phyloP scores from a whole-genome alignment of 2,113 vertebrate species.

The Bos indicus region DNA sequence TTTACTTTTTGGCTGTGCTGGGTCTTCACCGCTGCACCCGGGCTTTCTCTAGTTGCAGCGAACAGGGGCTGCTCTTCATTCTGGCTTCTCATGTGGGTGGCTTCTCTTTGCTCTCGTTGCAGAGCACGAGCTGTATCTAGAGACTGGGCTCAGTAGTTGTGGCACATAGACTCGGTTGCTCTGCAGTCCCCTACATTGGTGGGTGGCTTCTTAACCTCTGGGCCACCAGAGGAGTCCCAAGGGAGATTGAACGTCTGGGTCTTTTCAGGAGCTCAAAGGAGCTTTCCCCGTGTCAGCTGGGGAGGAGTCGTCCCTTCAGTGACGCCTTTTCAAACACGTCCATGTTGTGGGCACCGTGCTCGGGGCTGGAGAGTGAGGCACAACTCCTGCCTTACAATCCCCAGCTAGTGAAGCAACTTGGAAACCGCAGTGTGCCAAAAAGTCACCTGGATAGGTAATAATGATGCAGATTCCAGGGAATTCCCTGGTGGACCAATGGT shows the following conservation, averaged over 20 bases:
- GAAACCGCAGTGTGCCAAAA: background rate
- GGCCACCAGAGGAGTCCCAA: background rate
- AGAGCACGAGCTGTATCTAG: background rate
- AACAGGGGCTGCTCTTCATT: background rate
- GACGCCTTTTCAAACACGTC: background rate
- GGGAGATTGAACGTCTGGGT: no score
- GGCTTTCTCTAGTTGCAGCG: background rate
- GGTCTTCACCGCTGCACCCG: background rate
- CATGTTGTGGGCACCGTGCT: rapidly evolving
- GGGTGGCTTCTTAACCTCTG: background rate
- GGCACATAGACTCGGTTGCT: background rate
- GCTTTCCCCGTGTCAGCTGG: background rate
- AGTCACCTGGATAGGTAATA: background rate
- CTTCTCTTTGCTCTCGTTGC: background rate
- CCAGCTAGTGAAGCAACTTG: background rate
- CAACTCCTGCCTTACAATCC: background rate
- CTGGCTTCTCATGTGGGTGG: background rate
- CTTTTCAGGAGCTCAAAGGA: background rate
- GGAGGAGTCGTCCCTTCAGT: background rate
- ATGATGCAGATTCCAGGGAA: background rate
- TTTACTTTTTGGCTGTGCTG: background rate
- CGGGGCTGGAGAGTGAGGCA: background rate
- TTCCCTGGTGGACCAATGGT: background rate
- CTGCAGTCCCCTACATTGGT: background rate
- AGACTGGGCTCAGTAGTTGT: background rate